Evolutionary conservation across 2,113 vertebrate species (phyloP).

Genomic region (Sitta europaea): DNA sequence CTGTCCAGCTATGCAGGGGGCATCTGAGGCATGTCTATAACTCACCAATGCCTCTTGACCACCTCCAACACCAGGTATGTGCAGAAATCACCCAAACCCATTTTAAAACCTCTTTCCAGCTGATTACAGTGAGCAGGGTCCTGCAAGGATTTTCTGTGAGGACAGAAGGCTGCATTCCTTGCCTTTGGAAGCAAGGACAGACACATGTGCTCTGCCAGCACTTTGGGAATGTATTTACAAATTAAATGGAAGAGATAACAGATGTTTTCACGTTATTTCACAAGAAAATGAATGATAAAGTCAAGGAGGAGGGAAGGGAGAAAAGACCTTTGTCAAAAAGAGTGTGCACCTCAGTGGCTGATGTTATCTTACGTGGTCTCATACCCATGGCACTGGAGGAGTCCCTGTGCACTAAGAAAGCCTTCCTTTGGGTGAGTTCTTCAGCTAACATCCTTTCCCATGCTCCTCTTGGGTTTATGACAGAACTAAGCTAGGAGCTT

Average conservation of each 20-base stretch:
- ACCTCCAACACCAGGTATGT: accelerated
- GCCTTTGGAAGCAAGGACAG: not conserved
- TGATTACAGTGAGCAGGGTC: not conserved
- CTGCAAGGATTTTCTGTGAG: not conserved
- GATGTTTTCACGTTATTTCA: conserved; percentile 10
- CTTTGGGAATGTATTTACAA: not conserved
- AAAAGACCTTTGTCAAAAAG: not conserved
- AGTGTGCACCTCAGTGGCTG: not conserved
- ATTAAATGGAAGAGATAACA: conserved; percentile 7
- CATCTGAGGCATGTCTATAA: accelerated
- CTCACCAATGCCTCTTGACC: accelerated
- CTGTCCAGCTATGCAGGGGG: not conserved
- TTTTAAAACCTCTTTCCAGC: not conserved
- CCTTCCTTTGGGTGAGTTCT: not conserved
- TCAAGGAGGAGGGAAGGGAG: not conserved
- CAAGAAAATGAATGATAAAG: not conserved
- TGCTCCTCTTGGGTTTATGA: not conserved
- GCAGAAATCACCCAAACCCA: accelerated
- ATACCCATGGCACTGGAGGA: not conserved
- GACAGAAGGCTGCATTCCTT: not conserved
- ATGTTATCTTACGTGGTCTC: not conserved
- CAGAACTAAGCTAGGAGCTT: not conserved
- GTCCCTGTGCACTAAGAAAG: not conserved
- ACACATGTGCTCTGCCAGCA: not conserved
- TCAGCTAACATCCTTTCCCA: not conserved